Percentiles rank a stretch among this genome's conserved stretches.
These are phyloP conservation scores for Polyodon spathula DNA, from an alignment of 2,113 vertebrate genomes.

Conservation along the genomic window DNA sequence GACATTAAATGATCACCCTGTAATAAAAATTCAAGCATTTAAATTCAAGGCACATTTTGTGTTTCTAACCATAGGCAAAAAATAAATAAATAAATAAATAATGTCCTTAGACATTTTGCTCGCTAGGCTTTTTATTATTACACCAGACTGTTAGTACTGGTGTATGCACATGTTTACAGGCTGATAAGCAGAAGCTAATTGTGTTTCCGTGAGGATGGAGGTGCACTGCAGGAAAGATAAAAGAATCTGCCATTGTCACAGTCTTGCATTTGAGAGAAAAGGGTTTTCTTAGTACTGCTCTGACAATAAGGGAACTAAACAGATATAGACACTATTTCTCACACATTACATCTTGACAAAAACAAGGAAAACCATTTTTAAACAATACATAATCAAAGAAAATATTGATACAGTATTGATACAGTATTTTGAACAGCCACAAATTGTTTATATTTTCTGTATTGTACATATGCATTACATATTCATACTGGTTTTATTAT, in stretches of 20 bases:
- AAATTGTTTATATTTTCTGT: background rate
- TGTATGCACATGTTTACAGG: slow-evolving; percentile 11
- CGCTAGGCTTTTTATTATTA: slow-evolving; percentile 7
- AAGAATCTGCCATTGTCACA: background rate
- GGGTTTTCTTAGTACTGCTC: background rate
- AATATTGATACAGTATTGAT: background rate
- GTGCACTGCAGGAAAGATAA: slow-evolving; percentile 1
- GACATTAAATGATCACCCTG: too few relatives aligned
- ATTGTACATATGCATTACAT: background rate
- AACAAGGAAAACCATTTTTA: too few relatives aligned
- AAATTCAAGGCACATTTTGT: too few relatives aligned
- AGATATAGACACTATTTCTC: too few relatives aligned
- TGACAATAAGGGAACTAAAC: too few relatives aligned
- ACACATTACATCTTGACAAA: too few relatives aligned
- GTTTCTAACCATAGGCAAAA: too few relatives aligned
- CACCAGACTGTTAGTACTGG: background rate
- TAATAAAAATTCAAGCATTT: too few relatives aligned
- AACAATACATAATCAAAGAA: too few relatives aligned
- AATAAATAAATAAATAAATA: slow-evolving; percentile 26
- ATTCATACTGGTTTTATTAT: background rate
- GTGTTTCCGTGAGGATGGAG: slow-evolving; percentile 1
- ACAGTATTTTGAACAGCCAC: background rate
- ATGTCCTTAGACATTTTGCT: slow-evolving; percentile 8
- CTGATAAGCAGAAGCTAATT: slow-evolving; percentile 14
- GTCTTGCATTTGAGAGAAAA: background rate